Evolutionary conservation across 1,140 invertebrate genomes (phyloP), one percentile per base, ranked within the genome.

Genomic region (Branchinecta lindahli): DNA sequence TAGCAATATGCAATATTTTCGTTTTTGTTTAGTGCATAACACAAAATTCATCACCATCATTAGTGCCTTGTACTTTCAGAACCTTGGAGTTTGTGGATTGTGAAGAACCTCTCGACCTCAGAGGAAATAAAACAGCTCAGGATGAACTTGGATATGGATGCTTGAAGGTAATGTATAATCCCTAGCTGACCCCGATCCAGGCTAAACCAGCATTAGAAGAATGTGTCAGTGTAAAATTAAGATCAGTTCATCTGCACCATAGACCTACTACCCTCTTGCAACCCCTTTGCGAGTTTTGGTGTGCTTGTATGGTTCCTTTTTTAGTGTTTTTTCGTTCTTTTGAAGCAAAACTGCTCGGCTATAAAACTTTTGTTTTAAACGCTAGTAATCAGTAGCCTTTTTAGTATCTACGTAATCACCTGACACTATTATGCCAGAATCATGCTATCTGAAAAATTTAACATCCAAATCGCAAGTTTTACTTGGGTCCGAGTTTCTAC

Each of bases 11-110:
- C n/a, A n/a, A n/a, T n/a, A n/a, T n/a, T n/a, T n/a, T n/a, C n/a
- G n/a, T n/a, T n/a, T n/a, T n/a, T n/a, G n/a, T n/a, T n/a, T n/a
- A n/a, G n/a, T n/a, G n/a, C n/a, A n/a, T n/a, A n/a, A n/a, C n/a
- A n/a, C n/a, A n/a, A 33, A 33, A 33, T 33, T 33, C 33, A 5
- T 33, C 33, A 33, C 33, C 33, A 33, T 33, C 33, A 33, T 33
- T 47, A 33, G 33, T 33, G 33, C 33, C 68, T 45, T 83, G 80
- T 76, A 82, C 75, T 78, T 87, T 79, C 75, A 86, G 91, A 69
- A 87, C 91, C 0, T 80, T 88, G 71, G 93, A 96, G 75, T 97
- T 96, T 79, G 80, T 98, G 10, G 87, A 92, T 66, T 98, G 95
- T 77, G 88, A 92, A 71, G 85, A 89, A 15, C 91, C 91, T 8